Base-by-base conservation (phyloP, 2,113 vertebrate genomes). In the Anoplopoma fimbria region DNA sequence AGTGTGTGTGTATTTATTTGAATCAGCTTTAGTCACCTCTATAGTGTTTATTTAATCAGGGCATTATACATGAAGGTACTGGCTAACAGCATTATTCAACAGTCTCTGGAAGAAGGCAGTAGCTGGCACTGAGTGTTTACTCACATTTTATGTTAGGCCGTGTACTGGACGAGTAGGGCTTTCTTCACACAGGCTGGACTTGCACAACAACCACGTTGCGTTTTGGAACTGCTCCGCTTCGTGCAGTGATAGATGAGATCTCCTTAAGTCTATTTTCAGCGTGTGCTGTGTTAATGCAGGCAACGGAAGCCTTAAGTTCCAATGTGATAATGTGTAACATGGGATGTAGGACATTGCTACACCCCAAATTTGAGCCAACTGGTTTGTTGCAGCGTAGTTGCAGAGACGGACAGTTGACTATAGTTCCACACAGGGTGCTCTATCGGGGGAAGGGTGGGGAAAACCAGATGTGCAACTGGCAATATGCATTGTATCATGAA, bases 71-170 rank as follows among this genome's bases (percentile, higher is more conserved):
- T 86, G 23, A 83, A 84, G 57, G 62, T 75, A 81, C 84, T 85
- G 67, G 83, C 77, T 79, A 88, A 85, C 33, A 1, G 53, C 29
- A 74, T 92, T 92, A 89, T 86, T 89, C 86, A 93, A 94, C 85
- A 81, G 60, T 81, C 78, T 87, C 87, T 91, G 81, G 70, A 87
- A 83, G 82, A 85, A 92, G 89, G 86, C 77, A 55, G 73, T 70
- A 80, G 70, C 82, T 91, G 92, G 90, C 89, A 87, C 53, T 33
- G 74, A 36, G 36, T 89, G 85, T 92, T 91, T 90, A 82, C 92
- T 88, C 83, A n/a, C n/a, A n/a, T 81, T 81, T 82, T 90, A 71
- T 92, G 49, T 91, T 90, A 92, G 87, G 77, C 90, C 88, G n/a
- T n/a, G n/a, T 90, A 85, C 87, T 88, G 92, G 89, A 87, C 84